Conservation (phyloP, 2,888 invertebrate species). For the Chrysolina oricalcia region DNA sequence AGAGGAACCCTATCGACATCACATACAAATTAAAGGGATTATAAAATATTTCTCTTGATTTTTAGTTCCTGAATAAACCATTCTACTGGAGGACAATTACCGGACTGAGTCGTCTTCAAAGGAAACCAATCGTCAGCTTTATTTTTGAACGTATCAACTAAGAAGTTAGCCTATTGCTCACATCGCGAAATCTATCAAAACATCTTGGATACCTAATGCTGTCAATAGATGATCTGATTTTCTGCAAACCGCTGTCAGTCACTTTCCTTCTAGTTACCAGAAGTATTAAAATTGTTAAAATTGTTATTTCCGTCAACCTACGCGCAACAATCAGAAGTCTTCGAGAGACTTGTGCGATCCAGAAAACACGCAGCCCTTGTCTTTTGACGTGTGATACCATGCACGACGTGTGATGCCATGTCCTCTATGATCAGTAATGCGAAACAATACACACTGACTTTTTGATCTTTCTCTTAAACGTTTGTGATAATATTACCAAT, state of each 20-base stretch:
- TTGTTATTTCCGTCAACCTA: too few relatives aligned
- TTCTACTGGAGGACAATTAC: too few relatives aligned
- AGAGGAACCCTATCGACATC: neutral
- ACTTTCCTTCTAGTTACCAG: conserved; percentile 24
- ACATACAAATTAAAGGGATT: too few relatives aligned
- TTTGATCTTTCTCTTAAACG: conserved; percentile 20
- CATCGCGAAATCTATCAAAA: neutral
- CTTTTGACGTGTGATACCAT: too few relatives aligned
- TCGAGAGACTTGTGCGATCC: too few relatives aligned
- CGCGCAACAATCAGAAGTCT: too few relatives aligned
- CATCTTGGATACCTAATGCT: neutral
- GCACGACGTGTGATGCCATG: too few relatives aligned
- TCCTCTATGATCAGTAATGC: conserved; percentile 17
- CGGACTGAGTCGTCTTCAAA: neutral
- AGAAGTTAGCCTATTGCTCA: too few relatives aligned
- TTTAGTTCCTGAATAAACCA: too few relatives aligned
- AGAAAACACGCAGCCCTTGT: too few relatives aligned
- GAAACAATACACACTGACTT: conserved; percentile 25
- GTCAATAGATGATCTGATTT: conserved; percentile 17
- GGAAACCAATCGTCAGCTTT: neutral
- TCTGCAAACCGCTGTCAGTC: conserved; percentile 25
- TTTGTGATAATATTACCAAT: conserved; percentile 27
- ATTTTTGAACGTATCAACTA: neutral
- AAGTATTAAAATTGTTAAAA: too few relatives aligned
- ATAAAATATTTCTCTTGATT: too few relatives aligned